Conservation (phyloP, 35 echinoderm and acorn worm species). For the Heliocidaris tuberculata region DNA sequence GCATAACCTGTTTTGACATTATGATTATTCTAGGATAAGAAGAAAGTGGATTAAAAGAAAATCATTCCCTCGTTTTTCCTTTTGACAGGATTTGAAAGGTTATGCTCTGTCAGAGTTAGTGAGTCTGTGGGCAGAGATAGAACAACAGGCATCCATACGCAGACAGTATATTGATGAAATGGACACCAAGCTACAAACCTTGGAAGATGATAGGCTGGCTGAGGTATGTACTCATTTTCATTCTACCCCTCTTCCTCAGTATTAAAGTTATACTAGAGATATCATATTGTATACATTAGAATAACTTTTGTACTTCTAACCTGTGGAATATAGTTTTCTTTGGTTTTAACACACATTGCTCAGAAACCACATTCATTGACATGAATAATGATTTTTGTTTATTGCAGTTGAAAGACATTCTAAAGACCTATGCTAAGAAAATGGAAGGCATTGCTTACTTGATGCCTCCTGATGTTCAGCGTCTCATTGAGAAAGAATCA, state of each 20-base stretch:
- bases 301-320: too few species aligned
- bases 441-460: constrained; percentile 82
- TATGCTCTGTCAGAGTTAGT: constrained; percentile 66
- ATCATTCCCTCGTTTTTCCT: background rate
- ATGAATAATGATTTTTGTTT: background rate
- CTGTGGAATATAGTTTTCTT: too few species aligned
- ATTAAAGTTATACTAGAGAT: background rate
- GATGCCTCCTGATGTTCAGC: constrained; percentile 91
- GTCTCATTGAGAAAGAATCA: constrained; percentile 88
- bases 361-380: too few species aligned
- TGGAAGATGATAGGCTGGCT: constrained; percentile 69
- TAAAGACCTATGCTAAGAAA: constrained; percentile 90
- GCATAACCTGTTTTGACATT: too few species aligned
- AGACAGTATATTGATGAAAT: constrained; percentile 77
- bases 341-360: too few species aligned
- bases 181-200: constrained; percentile 49
- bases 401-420: constrained; percentile 68
- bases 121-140: constrained; percentile 77
- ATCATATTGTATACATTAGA: too few species aligned
- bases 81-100: constrained; percentile 66
- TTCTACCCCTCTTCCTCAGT: background rate
- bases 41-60: background rate
- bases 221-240: constrained; percentile 51
- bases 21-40: too few species aligned
- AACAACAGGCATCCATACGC: constrained; percentile 63